These are phyloP conservation scores for Lacerta viridis DNA, from an alignment of 2,797 vertebrate species.

Conservation along the genomic window DNA sequence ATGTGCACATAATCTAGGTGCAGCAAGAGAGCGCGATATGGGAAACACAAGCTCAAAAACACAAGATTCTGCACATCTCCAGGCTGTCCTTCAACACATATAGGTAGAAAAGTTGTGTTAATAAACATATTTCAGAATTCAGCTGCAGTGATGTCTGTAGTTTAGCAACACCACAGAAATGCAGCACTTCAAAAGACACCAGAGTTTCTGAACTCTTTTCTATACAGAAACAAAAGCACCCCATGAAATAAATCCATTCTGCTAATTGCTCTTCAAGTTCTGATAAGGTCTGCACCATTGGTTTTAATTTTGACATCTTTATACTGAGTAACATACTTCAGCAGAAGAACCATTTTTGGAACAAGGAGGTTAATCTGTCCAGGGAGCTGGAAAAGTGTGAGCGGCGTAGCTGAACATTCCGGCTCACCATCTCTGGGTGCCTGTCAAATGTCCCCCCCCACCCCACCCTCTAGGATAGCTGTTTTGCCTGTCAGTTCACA, in stretches of 20 bases:
- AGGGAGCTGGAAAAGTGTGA: background rate
- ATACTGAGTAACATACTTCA: background rate
- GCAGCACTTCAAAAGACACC: background rate
- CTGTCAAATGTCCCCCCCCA: no score
- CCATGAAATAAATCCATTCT: background rate
- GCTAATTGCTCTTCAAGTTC: slow-evolving; percentile 21
- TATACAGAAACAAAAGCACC: background rate
- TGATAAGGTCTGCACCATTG: background rate
- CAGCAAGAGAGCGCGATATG: no score
- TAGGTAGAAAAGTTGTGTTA: background rate
- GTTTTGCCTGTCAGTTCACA: background rate
- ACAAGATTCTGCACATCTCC: background rate
- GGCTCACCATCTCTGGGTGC: background rate
- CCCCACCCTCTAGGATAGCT: no score
- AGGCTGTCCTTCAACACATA: background rate
- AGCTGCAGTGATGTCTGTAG: background rate
- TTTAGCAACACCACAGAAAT: background rate
- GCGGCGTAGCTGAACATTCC: background rate
- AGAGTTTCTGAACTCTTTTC: background rate
- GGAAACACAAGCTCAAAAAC: background rate
- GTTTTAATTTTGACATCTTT: background rate
- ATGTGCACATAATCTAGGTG: background rate
- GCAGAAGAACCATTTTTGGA: background rate
- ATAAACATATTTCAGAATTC: background rate
- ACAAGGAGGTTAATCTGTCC: no score